phyloP scores from a whole-genome alignment of 2,113 vertebrate species.

The Pavo muticus region DNA sequence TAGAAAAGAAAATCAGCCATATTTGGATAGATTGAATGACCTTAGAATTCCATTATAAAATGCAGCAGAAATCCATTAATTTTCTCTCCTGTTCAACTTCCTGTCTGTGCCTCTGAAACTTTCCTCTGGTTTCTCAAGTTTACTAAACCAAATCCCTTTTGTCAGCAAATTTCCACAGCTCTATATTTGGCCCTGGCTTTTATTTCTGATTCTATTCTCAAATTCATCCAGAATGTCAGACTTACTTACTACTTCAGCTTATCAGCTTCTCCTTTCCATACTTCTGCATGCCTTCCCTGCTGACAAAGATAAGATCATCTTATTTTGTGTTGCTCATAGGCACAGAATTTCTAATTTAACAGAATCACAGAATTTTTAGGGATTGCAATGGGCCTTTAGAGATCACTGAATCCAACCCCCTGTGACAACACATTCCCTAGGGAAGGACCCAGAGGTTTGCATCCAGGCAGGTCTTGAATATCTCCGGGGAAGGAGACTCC shows the following conservation, averaged over 20 bases:
- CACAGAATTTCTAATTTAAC: neutral
- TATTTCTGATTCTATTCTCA: neutral
- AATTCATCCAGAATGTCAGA: accelerated
- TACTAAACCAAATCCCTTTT: neutral
- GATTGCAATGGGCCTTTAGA: too few relatives aligned
- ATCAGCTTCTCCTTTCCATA: neutral
- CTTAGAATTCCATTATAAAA: neutral
- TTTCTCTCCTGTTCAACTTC: neutral
- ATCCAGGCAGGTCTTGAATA: too few relatives aligned
- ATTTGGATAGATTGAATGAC: neutral
- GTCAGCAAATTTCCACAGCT: neutral
- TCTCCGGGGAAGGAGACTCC: too few relatives aligned
- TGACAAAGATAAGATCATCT: neutral
- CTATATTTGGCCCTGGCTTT: neutral
- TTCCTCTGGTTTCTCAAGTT: neutral
- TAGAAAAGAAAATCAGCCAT: neutral
- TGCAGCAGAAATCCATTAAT: neutral
- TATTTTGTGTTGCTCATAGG: neutral
- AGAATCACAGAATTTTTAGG: too few relatives aligned
- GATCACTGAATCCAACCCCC: too few relatives aligned
- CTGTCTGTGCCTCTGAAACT: neutral
- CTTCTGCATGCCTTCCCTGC: neutral
- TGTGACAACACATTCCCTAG: too few relatives aligned
- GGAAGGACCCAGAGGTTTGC: too few relatives aligned
- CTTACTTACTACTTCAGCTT: neutral